These are phyloP conservation scores for Rhogogaster chlorosoma DNA, from an alignment of 2,888 invertebrate species.

Conservation along the genomic window DNA sequence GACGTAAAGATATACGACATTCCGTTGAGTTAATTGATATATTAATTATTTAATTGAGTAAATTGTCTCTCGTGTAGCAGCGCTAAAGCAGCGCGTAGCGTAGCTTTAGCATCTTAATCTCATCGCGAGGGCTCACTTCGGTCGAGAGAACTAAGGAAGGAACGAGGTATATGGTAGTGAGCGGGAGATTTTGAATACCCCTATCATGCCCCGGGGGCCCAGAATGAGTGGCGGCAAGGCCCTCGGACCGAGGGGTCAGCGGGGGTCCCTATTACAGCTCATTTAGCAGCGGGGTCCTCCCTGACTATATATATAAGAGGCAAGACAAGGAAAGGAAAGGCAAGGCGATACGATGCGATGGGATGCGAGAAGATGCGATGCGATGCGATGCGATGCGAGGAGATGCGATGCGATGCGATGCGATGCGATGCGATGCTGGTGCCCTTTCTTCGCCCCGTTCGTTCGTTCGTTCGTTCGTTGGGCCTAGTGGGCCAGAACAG, in stretches of 20 bases:
- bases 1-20: neutral
- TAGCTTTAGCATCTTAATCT: constrained; percentile 29
- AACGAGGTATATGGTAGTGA: neutral
- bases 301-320: constrained; percentile 6
- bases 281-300: constrained; percentile 76
- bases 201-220: constrained; percentile 64
- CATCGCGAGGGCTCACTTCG: constrained; percentile 18
- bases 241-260: constrained; percentile 69
- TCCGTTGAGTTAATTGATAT: constrained; percentile 42
- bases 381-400: neutral
- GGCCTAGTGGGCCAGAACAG: constrained; percentile 61
- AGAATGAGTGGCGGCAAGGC: constrained; percentile 56
- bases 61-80: constrained; percentile 38
- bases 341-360: neutral
- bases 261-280: constrained; percentile 77
- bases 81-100: constrained; percentile 9
- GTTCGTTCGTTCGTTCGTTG: constrained; percentile 54
- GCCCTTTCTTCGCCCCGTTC: constrained; percentile 67
- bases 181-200: constrained; percentile 64
- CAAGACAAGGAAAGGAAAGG: neutral
- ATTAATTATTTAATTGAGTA: constrained; percentile 46
- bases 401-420: neutral
- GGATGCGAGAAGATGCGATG: neutral
- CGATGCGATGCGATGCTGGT: constrained; percentile 47
- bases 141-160: neutral